Evolutionary conservation across 2,888 invertebrate species (phyloP).

Genomic region (Protophormia terraenovae): DNA sequence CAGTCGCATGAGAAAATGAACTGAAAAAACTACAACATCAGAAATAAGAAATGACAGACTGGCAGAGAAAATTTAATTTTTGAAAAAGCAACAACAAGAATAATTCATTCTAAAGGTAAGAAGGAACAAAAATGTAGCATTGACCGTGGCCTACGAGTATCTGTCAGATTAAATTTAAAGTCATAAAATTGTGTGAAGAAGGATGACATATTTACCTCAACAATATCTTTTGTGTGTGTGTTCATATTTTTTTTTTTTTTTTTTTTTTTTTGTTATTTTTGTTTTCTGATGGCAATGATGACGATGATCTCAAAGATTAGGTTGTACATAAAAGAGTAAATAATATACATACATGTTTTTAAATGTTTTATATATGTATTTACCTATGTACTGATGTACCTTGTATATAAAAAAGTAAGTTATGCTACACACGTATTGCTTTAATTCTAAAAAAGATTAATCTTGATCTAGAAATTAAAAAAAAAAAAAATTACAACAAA

Average conservation of each 20-base stretch:
- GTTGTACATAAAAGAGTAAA: neutral
- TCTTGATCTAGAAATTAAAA: slow-evolving; percentile 55
- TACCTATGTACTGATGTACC: neutral
- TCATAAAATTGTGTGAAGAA: slow-evolving; percentile 70
- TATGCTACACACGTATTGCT: slow-evolving; percentile 31
- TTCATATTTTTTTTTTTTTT: neutral
- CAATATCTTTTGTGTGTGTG: slow-evolving; percentile 49
- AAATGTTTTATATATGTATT: neutral
- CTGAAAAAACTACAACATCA: neutral
- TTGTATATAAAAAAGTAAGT: neutral
- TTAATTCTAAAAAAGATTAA: slow-evolving; percentile 48
- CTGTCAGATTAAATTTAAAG: slow-evolving; percentile 70
- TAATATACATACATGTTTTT: neutral
- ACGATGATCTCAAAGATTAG: slow-evolving; percentile 43
- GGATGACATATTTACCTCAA: slow-evolving; percentile 69
- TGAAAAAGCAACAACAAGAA: neutral
- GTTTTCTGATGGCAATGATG: neutral
- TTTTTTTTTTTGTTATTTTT: neutral
- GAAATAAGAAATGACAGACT: slow-evolving; percentile 34
- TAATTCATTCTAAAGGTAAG: slow-evolving; percentile 15
- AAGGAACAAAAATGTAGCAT: slow-evolving; percentile 23
- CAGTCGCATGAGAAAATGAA: slow-evolving; percentile 6
- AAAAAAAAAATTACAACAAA: neutral
- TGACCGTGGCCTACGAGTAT: slow-evolving; percentile 66
- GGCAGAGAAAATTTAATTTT: slow-evolving; percentile 21